phyloP scores from a whole-genome alignment of 2,113 vertebrate species.

The Chloebia gouldiae region DNA sequence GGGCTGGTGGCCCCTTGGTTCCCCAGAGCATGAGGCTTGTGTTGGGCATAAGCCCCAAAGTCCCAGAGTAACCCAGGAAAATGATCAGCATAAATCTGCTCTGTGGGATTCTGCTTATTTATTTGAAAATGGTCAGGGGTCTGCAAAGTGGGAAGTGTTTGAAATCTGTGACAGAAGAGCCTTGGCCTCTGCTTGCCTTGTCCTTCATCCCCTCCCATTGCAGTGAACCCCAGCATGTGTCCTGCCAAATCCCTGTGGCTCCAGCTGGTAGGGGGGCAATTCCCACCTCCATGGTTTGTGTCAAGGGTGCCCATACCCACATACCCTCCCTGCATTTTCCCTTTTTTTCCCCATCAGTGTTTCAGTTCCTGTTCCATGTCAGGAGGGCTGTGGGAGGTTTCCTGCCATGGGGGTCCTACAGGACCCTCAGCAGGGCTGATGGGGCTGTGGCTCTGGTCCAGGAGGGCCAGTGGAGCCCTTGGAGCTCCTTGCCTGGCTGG shows the following conservation, averaged over 20 bases:
- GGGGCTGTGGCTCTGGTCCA: neutral
- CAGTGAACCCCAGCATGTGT: fast-evolving
- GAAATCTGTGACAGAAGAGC: neutral
- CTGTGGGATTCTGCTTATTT: neutral
- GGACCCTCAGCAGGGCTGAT: neutral
- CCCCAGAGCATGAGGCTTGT: neutral
- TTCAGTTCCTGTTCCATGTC: neutral
- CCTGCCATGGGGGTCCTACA: neutral
- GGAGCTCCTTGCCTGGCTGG: slow-evolving; percentile 4
- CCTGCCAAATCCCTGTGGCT: neutral
- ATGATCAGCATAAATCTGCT: neutral
- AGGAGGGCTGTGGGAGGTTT: neutral
- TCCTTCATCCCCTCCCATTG: neutral
- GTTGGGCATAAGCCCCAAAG: neutral
- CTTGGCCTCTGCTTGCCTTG: neutral
- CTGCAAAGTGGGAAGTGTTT: neutral
- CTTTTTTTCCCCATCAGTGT: neutral
- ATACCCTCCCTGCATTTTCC: neutral
- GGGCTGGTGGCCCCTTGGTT: neutral
- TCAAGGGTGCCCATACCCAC: neutral
- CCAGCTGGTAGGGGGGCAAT: neutral
- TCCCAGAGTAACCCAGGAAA: neutral
- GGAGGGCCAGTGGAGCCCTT: neutral
- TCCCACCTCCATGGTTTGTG: fast-evolving
- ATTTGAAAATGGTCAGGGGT: neutral